Evolutionary conservation across 2,888 invertebrate species (phyloP).

Genomic region (Unio pictorum): DNA sequence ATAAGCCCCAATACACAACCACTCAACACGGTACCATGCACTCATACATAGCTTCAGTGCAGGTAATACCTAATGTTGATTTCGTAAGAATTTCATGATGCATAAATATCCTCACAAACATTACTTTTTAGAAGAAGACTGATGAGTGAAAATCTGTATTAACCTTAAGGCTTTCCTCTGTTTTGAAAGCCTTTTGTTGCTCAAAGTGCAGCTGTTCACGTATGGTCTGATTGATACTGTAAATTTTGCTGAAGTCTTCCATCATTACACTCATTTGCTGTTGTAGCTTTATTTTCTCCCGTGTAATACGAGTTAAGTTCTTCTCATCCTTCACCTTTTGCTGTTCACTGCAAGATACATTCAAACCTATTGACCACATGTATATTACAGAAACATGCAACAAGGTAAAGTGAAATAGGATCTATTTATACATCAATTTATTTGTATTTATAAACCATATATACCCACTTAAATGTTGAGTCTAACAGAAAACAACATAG

Average conservation of each 20-base stretch:
- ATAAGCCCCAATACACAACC: too few species aligned
- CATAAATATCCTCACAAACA: too few species aligned
- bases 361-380: background rate
- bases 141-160: background rate
- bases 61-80: too few species aligned
- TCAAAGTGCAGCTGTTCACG: constrained; percentile 57
- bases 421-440: too few species aligned
- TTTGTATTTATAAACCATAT: too few species aligned
- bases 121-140: too few species aligned
- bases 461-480: too few species aligned
- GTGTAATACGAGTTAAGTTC: constrained; percentile 61
- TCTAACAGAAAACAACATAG: too few species aligned
- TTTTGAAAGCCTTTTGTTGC: constrained; percentile 60
- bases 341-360: constrained; percentile 46
- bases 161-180: constrained; percentile 66
- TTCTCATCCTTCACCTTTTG: constrained; percentile 65
- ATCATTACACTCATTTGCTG: constrained; percentile 54
- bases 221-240: constrained; percentile 50
- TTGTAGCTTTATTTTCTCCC: constrained; percentile 58
- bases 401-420: too few species aligned
- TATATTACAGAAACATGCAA: background rate
- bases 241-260: constrained; percentile 60
- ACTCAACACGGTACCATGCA: too few species aligned
- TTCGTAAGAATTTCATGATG: too few species aligned
- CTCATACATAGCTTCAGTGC: too few species aligned